Evolutionary conservation across 2,888 invertebrate species (phyloP), one percentile per base, ranked within the genome.

Genomic region (Emesis russula): DNA sequence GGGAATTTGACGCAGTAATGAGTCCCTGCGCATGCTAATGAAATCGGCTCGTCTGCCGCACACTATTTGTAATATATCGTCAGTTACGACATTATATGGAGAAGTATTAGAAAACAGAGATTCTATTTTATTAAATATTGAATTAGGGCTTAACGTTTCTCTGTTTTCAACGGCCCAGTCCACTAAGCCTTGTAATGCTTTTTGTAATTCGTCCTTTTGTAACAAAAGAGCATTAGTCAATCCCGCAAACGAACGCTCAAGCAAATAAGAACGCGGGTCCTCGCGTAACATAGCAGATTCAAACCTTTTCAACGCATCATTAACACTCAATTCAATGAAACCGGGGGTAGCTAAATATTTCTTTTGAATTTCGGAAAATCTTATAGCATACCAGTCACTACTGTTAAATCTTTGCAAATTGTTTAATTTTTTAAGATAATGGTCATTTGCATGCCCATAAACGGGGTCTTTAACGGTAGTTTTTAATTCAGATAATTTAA

Each of bases 31-130:
- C 13, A 66, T 41, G 68, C 79, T 58, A n/a, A 82, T 80, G 9
- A 63, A 80, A 80, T 88, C 85, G 13, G 85, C 83, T 70, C 85
- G 76, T 48, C 85, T 74, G n/a, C 80, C 84, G 58, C 87, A 85
- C 9, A 84, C 83, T 58, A 86, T 81, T 86, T 86, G 83, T 41
- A 84, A 81, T 33, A 88, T 63, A 41, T 88, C 82, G 36, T 85
- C 82, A 0, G 85, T 74, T 38, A 87, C 66, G 73, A 33, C 79
- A 33, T 58, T 84, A 76, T 85, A 85, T 4, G 7, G 15, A 11
- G 85, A 81, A 9, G 76, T 76, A 63, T 85, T 85, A 18, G 41
- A 76, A 81, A 85, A 81, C 44, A 77, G 48, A 5, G 70, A 18
- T 85, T 85, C 48, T 33, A 81, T 77, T 78, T 81, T 85, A 48